phyloP scores from a whole-genome alignment of 2,888 invertebrate genomes.

The Conistra vaccinii region DNA sequence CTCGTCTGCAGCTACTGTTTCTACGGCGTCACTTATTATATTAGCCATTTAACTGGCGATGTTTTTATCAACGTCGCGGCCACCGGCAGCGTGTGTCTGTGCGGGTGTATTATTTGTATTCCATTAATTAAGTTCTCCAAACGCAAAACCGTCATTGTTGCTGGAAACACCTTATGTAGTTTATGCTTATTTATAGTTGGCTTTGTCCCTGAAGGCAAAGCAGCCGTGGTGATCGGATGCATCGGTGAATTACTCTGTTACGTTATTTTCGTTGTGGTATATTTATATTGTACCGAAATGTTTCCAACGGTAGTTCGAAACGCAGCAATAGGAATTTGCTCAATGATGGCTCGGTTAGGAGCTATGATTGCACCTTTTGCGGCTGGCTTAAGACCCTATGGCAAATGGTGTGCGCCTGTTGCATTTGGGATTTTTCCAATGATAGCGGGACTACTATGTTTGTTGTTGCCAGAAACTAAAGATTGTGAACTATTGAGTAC shows the following conservation, averaged over 20 bases:
- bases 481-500: conserved; percentile 94
- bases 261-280: conserved; percentile 94
- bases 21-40: conserved; percentile 95
- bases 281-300: conserved; percentile 95
- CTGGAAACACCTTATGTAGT: conserved; percentile 90
- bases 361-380: conserved; percentile 96
- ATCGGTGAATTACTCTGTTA: conserved; percentile 94
- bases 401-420: conserved; percentile 92
- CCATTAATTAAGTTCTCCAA: conserved; percentile 92
- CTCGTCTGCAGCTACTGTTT: conserved; percentile 93
- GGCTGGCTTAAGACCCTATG: conserved; percentile 89
- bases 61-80: conserved; percentile 95
- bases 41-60: conserved; percentile 94
- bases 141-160: conserved; percentile 91
- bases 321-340: conserved; percentile 95
- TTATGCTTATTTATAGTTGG: conserved; percentile 91
- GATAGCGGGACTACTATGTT: conserved; percentile 91
- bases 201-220: conserved; percentile 84
- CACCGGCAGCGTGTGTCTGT: conserved; percentile 92
- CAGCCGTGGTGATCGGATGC: conserved; percentile 92
- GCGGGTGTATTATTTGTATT: conserved; percentile 91
- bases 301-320: conserved; percentile 97
- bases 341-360: conserved; percentile 96
- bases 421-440: conserved; percentile 93
- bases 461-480: conserved; percentile 94